These are phyloP conservation scores for Poicephalus gulielmi DNA, from an alignment of 2,113 vertebrate species.

Conservation along the genomic window DNA sequence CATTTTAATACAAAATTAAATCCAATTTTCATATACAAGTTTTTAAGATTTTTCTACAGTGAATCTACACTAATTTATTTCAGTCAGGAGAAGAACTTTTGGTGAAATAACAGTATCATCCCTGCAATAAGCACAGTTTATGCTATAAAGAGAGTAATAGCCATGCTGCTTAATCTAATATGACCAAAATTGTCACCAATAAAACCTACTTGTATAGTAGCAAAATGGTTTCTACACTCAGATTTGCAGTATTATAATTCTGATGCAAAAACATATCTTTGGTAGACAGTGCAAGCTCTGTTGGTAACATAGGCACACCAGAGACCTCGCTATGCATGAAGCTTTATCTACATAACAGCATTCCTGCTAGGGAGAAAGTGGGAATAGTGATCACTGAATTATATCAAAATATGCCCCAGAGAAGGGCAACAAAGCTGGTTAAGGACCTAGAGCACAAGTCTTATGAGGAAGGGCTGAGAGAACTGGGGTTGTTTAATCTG, in stretches of 20 bases:
- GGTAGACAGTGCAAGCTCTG: not conserved
- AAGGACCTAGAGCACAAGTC: not conserved
- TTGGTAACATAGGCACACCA: not conserved
- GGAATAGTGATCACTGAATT: not conserved
- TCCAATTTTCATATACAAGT: not conserved
- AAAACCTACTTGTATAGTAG: not conserved
- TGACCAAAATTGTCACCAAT: not conserved
- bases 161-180: not conserved
- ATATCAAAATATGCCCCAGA: not conserved
- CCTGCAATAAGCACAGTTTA: not conserved
- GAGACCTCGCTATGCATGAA: accelerated
- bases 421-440: not conserved
- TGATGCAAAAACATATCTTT: not conserved
- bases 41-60: not conserved
- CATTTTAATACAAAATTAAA: not conserved
- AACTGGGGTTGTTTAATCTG: not conserved
- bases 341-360: not conserved
- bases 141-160: not conserved
- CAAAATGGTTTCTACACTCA: not conserved
- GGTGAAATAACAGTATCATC: not conserved
- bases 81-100: not conserved
- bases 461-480: not conserved
- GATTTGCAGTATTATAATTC: not conserved
- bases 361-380: not conserved
- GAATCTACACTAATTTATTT: not conserved